Evolutionary conservation across 2,113 vertebrate species (phyloP), one percentile per base, ranked within the genome.

Genomic region (Ophiodon elongatus): DNA sequence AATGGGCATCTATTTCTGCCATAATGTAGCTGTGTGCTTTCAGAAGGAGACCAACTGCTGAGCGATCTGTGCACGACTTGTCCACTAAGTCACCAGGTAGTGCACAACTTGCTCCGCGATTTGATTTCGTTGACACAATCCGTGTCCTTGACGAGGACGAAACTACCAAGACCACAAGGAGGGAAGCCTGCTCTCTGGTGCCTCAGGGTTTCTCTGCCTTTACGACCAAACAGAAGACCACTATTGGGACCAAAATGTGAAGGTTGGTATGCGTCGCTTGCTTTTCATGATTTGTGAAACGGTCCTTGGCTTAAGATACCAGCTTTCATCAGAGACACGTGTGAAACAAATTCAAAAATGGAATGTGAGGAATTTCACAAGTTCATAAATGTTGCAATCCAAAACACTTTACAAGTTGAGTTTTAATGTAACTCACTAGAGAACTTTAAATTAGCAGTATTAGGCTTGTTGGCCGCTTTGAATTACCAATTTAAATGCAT

Each of bases 401-500:
- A 56, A 56, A 50, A 50, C 47, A 17, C 29, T 65, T 25, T 43
- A n/a, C 5, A 8, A 31, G 29, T n/a, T 33, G 3, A 56, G 15
- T 27, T 41, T 19, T 17, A 57, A 27, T 73, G n/a, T 19, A 59
- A 23, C 23, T n/a, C 19, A 45, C 35, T 0, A 19, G 4, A 57
- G 21, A 35, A 9, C 31, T 27, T 37, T 8, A 31, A 8, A 54
- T 56, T 3, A 14, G 47, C 37, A 33, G 52, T 13, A 13, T 19
- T 8, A 9, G 17, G 45, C 33, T 14, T 11, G 15, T 33, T 65
- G 17, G 21, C 19, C 50, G n/a, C 27, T 52, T 25, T n/a, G 19
- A 27, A 62, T 37, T 29, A 65, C 31, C 35, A 25, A 56, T 72
- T 54, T 6, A 76, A 73, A 81, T 17, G 29, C 35, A 80, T 23